Conservation (phyloP, 2,797 vertebrate genomes). For the Crenuchus spilurus region DNA sequence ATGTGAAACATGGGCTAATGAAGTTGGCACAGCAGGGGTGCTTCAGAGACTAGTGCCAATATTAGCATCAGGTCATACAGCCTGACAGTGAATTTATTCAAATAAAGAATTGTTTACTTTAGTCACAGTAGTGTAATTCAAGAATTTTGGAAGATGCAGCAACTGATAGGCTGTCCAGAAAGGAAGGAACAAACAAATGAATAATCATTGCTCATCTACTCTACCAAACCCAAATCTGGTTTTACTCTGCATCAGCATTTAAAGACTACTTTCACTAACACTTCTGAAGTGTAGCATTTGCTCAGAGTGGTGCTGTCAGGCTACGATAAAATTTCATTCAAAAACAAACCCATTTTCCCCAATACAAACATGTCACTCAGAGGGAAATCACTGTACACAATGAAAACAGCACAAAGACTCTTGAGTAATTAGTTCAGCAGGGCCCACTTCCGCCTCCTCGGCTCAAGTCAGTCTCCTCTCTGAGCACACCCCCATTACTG, state of each 20-base stretch:
- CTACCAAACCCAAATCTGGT: not conserved
- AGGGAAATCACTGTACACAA: constrained; percentile 3
- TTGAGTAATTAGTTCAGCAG: constrained; percentile 10
- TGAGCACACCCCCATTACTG: constrained; percentile 4
- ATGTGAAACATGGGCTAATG: constrained; percentile 4
- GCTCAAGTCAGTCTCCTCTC: constrained; percentile 11
- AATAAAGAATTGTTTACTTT: not conserved
- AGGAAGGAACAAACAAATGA: not conserved
- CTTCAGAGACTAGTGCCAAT: not conserved
- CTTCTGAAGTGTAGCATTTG: not conserved
- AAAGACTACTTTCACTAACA: not conserved
- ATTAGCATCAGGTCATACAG: not conserved
- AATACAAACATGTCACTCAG: constrained; percentile 16
- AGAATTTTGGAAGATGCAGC: not conserved
- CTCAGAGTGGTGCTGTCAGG: not conserved
- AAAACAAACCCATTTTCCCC: constrained; percentile 12
- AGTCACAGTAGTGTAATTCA: not conserved
- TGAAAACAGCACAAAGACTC: constrained; percentile 8
- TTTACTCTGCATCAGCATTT: not conserved
- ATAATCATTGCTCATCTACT: not conserved
- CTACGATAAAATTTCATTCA: constrained; percentile 8
- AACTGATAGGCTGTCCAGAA: not conserved
- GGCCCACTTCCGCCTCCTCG: constrained; percentile 8
- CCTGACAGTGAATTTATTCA: not conserved
- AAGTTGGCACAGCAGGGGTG: not conserved